Evolutionary conservation across 2,888 invertebrate species (phyloP).

Genomic region (Drosophila infuscata): DNA sequence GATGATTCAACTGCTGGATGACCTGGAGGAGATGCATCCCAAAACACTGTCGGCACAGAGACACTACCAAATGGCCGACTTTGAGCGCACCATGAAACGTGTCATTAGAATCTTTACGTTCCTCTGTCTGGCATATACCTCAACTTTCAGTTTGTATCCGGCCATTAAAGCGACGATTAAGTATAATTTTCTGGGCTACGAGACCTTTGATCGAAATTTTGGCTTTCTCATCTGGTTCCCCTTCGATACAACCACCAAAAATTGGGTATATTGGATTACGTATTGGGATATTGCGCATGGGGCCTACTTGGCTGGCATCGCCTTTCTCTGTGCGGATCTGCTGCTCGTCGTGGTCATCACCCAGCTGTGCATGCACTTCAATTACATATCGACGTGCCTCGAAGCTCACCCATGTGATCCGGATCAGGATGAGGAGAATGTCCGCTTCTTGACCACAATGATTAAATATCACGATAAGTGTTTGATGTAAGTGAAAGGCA

Average conservation of each 20-base stretch:
- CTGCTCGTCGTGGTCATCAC: conserved; percentile 75
- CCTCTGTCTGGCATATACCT: conserved; percentile 74
- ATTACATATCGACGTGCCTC: conserved; percentile 58
- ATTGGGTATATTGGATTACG: conserved; percentile 64
- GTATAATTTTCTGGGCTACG: conserved; percentile 66
- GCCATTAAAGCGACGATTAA: conserved; percentile 69
- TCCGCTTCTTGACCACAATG: conserved; percentile 58
- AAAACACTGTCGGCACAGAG: conserved; percentile 54
- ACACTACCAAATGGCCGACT: conserved; percentile 51
- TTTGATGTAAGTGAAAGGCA: conserved; percentile 64
- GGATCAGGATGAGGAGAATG: conserved; percentile 42
- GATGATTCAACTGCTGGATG: conserved; percentile 68
- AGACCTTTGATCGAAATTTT: conserved; percentile 71
- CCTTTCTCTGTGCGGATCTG: conserved; percentile 76
- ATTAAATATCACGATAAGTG: conserved; percentile 74
- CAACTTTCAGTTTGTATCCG: conserved; percentile 74
- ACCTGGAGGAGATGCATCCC: conserved; percentile 79
- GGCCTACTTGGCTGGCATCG: conserved; percentile 73
- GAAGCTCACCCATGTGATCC: conserved; percentile 52
- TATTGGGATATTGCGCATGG: conserved; percentile 71
- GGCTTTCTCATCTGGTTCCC: conserved; percentile 82
- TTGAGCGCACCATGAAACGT: conserved; percentile 63
- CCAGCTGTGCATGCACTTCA: conserved; percentile 81
- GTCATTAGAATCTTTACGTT: conserved; percentile 75
- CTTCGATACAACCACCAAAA: conserved; percentile 61